Evolutionary conservation across 2,888 invertebrate genomes (phyloP), one percentile per base, ranked within the genome.

Genomic region (Coenonympha arcania): DNA sequence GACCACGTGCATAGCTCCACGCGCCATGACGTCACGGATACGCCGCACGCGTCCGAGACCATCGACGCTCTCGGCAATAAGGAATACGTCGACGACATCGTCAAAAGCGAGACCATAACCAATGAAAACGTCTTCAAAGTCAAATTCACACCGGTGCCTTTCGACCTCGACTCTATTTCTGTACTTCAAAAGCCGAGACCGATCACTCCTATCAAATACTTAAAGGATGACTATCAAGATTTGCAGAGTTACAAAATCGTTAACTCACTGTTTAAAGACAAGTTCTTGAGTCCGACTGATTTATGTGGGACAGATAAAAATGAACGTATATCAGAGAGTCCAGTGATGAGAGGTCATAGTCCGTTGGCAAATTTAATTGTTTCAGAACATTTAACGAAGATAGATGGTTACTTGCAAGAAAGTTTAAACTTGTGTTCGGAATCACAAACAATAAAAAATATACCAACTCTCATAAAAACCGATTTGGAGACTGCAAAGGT

Each of bases 221-320:
- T 69, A 33, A 71, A 73, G 53, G 60, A 69, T 42, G 55, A 46
- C 34, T 37, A 54, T 13, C 47, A 47, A 18, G 43, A 84, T 63
- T 71, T 86, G 53, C 75, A 79, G 47, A 86, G 86, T 60, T 86
- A 86, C 60, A 85, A 82, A 69, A 82, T 86, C 48, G 85, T 86
- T n/a, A 84, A 73, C 59, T 78, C 79, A 5, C 48, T 86, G 18
- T 73, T 71, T 52, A 82, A 79, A 60, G 79, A 77, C 55, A 73
- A 74, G 46, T 56, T 45, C 36, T 36, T 37, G 18, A 26, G 26
- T 19, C 26, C 18, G 15, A 19, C 11, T 36, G 19, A 44, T 44
- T 15, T n/a, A 5, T 4, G 13, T n/a, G 20, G 18, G 4, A 44
- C 15, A 19, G 52, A 52, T 20, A 48, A 45, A 16, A 39, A 11